Percentiles rank a stretch among this genome's conserved stretches.
phyloP scores from a whole-genome alignment of 2,113 vertebrate genomes.

The Pampusana beccarii region DNA sequence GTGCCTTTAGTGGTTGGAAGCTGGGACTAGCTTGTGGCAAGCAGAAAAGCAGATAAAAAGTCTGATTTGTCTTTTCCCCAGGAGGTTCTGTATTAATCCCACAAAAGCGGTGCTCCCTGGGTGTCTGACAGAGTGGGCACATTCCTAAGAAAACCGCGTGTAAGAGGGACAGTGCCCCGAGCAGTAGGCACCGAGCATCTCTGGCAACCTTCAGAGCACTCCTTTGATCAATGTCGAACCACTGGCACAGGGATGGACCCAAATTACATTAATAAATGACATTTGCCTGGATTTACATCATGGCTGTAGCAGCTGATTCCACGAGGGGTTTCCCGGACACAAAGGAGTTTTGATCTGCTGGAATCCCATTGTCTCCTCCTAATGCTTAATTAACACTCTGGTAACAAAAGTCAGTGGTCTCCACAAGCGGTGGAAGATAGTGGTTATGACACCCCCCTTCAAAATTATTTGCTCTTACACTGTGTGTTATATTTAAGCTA shows the following conservation, averaged over 20 bases:
- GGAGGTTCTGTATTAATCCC: constrained; percentile 15
- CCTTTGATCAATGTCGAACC: neutral
- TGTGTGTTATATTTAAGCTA: neutral
- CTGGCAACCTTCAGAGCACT: neutral
- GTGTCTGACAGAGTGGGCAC: neutral
- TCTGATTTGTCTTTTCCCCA: constrained; percentile 43
- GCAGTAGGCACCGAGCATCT: neutral
- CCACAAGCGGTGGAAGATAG: neutral
- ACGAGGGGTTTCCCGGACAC: neutral
- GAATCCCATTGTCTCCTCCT: neutral
- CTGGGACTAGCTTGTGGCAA: constrained; percentile 26
- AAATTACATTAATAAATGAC: neutral
- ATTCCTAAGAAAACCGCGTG: neutral
- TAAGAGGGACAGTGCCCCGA: neutral
- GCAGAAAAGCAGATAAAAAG: constrained; percentile 29
- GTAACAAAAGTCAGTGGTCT: neutral
- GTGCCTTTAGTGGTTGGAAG: constrained; percentile 37
- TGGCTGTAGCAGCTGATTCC: neutral
- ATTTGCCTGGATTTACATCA: neutral
- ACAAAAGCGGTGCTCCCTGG: neutral
- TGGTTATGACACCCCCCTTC: neutral
- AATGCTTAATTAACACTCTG: neutral
- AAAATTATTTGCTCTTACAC: neutral
- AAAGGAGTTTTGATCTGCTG: neutral
- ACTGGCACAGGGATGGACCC: neutral